Base-by-base conservation (phyloP, 2,888 invertebrate species). In the Thera britannica region DNA sequence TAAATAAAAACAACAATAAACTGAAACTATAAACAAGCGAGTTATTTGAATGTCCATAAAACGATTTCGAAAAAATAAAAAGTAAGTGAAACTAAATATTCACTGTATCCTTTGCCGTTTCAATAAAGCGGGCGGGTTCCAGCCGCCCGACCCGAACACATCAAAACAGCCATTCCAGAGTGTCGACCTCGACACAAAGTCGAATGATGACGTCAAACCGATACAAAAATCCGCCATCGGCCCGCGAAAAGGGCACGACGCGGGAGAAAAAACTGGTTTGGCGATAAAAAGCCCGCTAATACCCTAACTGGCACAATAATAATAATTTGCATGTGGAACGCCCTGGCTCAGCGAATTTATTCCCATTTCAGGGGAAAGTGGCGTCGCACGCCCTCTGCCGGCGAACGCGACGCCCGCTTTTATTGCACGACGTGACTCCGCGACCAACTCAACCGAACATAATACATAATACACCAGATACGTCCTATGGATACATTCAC, bases 241-340 rank as follows among this genome's bases (percentile, higher is more conserved):
- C 69, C 76, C 76, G 77, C 77, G 75, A 79, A 81, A 78, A 75
- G 70, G 72, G 74, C 73, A 68, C 61, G 77, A 78, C 38, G 65
- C 52, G 48, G 7, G 74, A 46, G 68, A 70, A 71, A 71, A 63
- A 62, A 46, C 60, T 58, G 77, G 72, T 76, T 76, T 34, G 48
- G 78, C 79, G 79, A 83, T 85, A 84, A 84, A 84, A 84, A 77
- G 80, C 79, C 78, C 81, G 81, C 84, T 87, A 87, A 88, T 87
- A 83, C 85, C 77, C 77, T 71, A 81, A 81, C 82, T 79, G 83
- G 85, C 83, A 83, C 85, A 86, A 88, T 87, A 87, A 88, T 85
- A 86, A 88, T 87, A 86, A 88, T 88, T 87, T 87, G 88, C 87
- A 87, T 87, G 84, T 84, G 85, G 81, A 84, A 83, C 81, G 84